phyloP scores from a whole-genome alignment of 2,113 vertebrate species.

The Phyllopteryx taeniolatus region DNA sequence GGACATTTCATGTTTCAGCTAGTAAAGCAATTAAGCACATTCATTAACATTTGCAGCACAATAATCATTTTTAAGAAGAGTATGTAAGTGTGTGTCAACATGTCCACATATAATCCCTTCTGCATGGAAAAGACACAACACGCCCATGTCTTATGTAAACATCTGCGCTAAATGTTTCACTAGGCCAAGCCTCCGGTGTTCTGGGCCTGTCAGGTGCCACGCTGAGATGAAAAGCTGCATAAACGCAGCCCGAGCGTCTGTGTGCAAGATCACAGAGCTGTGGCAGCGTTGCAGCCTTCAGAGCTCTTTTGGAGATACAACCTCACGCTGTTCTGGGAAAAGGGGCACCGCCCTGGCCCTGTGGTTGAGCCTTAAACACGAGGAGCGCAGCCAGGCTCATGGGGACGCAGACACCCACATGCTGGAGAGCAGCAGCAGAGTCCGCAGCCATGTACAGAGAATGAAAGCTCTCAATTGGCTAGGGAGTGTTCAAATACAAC shows the following conservation, averaged over 20 bases:
- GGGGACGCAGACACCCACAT: slow-evolving; percentile 5
- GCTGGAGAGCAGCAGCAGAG: slow-evolving; percentile 9
- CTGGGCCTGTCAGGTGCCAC: background rate
- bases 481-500: slow-evolving; percentile 29
- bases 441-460: slow-evolving; percentile 9
- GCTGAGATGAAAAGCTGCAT: slow-evolving; percentile 14
- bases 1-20: slow-evolving; percentile 84
- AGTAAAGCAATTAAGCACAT: slow-evolving; percentile 7
- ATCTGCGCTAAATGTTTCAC: slow-evolving; percentile 16
- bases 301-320: slow-evolving; percentile 31
- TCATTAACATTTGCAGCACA: background rate
- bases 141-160: background rate
- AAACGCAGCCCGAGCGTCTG: slow-evolving; percentile 15
- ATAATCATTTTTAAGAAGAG: background rate
- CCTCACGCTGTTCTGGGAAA: slow-evolving; percentile 67
- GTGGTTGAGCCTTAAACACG: slow-evolving; percentile 67
- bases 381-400: slow-evolving; percentile 26
- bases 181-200: background rate
- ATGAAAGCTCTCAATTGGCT: slow-evolving; percentile 11
- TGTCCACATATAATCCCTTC: background rate
- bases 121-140: background rate
- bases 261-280: slow-evolving; percentile 26
- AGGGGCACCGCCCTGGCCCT: slow-evolving; percentile 58
- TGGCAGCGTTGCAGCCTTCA: slow-evolving; percentile 28
- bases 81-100: background rate